Evolutionary conservation across 2,888 invertebrate species (phyloP).

Genomic region (Smittia aterrima): DNA sequence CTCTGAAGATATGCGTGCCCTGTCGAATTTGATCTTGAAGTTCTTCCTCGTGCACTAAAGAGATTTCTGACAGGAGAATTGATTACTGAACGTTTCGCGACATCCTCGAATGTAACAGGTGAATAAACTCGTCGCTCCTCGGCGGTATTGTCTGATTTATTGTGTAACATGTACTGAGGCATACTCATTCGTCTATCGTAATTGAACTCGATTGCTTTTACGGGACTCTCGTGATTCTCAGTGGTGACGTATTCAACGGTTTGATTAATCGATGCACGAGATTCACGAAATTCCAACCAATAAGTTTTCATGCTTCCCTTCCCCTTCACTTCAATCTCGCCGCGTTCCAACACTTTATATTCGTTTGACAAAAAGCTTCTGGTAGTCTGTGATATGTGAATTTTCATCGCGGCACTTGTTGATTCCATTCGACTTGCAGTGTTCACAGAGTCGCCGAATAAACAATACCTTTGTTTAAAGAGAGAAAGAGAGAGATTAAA

Average conservation of each 20-base stretch:
- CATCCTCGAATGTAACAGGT: slow-evolving; percentile 81
- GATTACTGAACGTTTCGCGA: slow-evolving; percentile 73
- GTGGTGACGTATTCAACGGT: too few relatives aligned
- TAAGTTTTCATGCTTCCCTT: slow-evolving; percentile 90
- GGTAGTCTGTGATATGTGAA: slow-evolving; percentile 91
- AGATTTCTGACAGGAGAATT: slow-evolving; percentile 67
- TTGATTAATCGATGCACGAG: slow-evolving; percentile 43
- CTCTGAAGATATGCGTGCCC: slow-evolving; percentile 59
- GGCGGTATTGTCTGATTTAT: slow-evolving; percentile 51
- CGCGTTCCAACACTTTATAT: slow-evolving; percentile 74
- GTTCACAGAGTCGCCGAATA: slow-evolving; percentile 89
- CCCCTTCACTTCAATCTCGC: slow-evolving; percentile 86
- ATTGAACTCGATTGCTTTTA: slow-evolving; percentile 43
- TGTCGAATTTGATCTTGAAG: slow-evolving; percentile 70
- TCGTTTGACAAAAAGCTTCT: slow-evolving; percentile 69
- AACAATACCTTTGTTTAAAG: slow-evolving; percentile 62
- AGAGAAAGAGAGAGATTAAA: slow-evolving; percentile 44
- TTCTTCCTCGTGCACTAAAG: slow-evolving; percentile 50
- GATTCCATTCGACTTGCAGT: slow-evolving; percentile 93
- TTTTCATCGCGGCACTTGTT: slow-evolving; percentile 87
- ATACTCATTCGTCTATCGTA: slow-evolving; percentile 34
- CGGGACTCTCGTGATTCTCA: slow-evolving; percentile 38
- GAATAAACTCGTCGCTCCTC: slow-evolving; percentile 75
- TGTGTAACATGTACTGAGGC: slow-evolving; percentile 50
- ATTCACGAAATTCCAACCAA: slow-evolving; percentile 74